Percentiles rank a stretch among this genome's conserved stretches.
Conservation (phyloP, 2,113 vertebrate species). For the Uropsilus gracilis region DNA sequence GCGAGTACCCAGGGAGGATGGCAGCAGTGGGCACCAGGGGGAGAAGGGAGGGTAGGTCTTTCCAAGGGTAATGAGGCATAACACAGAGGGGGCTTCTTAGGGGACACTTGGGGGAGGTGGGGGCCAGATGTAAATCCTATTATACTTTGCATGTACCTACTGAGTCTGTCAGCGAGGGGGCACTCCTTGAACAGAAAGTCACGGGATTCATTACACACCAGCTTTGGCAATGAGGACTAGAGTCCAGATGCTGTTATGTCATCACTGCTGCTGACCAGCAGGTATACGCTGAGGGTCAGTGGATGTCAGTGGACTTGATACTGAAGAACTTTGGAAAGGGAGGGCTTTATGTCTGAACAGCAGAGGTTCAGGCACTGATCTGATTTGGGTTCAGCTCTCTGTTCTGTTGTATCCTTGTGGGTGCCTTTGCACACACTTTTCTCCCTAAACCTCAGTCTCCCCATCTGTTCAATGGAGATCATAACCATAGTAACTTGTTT, state of each 20-base stretch:
- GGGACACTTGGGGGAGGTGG: not conserved
- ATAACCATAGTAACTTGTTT: not conserved
- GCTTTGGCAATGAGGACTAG: not conserved
- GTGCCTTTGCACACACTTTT: not conserved
- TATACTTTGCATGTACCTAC: not conserved
- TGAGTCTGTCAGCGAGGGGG: not conserved
- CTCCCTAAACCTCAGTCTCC: not conserved
- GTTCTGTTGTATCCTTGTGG: not conserved
- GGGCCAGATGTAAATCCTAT: not conserved
- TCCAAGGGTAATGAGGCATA: not conserved
- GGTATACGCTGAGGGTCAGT: not conserved
- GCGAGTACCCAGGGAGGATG: conserved; percentile 19
- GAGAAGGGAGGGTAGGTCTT: conserved; percentile 28
- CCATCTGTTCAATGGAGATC: not conserved
- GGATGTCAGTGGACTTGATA: not conserved
- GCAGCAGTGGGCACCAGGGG: not conserved
- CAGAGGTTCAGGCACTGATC: not conserved
- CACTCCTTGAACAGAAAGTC: not conserved
- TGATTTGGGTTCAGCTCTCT: not conserved
- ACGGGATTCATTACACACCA: not conserved
- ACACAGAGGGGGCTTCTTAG: not conserved
- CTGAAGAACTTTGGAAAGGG: not conserved
- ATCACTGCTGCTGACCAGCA: not conserved
- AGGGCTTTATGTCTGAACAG: not conserved
- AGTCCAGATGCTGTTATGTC: not conserved